A percentile compares a stretch with the other conserved stretches of the same genome.
phyloP scores from a whole-genome alignment of 1,140 invertebrate species.

The Panonychus citri region DNA sequence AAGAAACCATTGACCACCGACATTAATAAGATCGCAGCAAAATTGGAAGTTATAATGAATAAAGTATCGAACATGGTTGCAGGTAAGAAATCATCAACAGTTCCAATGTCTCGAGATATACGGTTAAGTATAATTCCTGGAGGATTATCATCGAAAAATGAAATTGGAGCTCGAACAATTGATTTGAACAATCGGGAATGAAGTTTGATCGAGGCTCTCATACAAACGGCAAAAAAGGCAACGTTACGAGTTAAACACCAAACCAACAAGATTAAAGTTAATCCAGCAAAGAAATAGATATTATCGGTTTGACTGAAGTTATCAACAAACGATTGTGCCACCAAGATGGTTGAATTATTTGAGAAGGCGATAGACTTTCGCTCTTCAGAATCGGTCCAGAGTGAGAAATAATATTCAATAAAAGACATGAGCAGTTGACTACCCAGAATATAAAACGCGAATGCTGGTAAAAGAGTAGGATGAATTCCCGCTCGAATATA shows the following conservation, averaged over 20 bases:
- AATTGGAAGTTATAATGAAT: neutral
- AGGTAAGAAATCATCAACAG: slow-evolving; percentile 61
- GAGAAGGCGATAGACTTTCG: neutral
- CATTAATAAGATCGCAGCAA: slow-evolving; percentile 30
- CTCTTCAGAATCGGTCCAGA: slow-evolving; percentile 6
- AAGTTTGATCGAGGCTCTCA: slow-evolving; percentile 45
- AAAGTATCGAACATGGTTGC: slow-evolving; percentile 34
- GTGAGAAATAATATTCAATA: slow-evolving; percentile 15
- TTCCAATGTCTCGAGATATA: slow-evolving; percentile 63
- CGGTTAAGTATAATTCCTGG: slow-evolving; percentile 43
- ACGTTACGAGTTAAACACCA: slow-evolving; percentile 32
- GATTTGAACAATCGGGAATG: slow-evolving; percentile 61
- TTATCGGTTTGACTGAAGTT: neutral
- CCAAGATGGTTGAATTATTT: too few relatives aligned
- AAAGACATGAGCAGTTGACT: slow-evolving; percentile 17
- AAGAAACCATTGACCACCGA: slow-evolving; percentile 48
- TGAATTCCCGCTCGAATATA: slow-evolving; percentile 16
- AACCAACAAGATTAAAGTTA: slow-evolving; percentile 21
- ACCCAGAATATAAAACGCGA: slow-evolving; percentile 12
- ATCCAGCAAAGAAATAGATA: slow-evolving; percentile 20
- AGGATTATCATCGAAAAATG: slow-evolving; percentile 62
- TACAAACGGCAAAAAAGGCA: slow-evolving; percentile 49
- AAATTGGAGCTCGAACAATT: slow-evolving; percentile 52
- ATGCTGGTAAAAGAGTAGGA: slow-evolving; percentile 9
- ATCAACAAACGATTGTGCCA: neutral